A percentile compares a stretch with the other conserved stretches of the same genome.
phyloP scores from a whole-genome alignment of 92 coral and sea anemone genomes.

The Zoanthus sansibaricus region DNA sequence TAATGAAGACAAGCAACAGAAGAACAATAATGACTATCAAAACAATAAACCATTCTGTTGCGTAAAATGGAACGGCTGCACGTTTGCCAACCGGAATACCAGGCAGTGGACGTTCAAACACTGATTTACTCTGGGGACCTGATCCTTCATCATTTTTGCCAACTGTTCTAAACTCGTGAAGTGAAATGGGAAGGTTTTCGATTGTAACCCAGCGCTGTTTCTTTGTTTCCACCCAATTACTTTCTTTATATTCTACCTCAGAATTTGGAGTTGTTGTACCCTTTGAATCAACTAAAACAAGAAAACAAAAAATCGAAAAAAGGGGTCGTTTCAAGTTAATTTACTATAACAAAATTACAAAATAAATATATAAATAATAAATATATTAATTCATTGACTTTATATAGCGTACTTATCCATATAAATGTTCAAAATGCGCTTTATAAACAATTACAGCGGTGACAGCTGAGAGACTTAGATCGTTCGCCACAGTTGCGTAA shows the following conservation, averaged over 20 bases:
- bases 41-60: constrained; percentile 77
- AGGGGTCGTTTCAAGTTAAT: no score
- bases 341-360: no score
- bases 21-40: constrained; percentile 64
- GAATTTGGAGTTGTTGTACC: background rate
- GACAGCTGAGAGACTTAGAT: no score
- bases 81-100: constrained; percentile 68
- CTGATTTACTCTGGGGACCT: constrained; percentile 67
- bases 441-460: no score
- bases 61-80: constrained; percentile 58
- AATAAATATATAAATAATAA: no score
- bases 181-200: constrained; percentile 48
- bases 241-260: constrained; percentile 46
- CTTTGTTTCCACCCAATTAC: constrained; percentile 63
- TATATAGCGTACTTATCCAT: no score
- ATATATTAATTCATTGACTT: no score
- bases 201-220: constrained; percentile 61
- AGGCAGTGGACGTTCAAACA: constrained; percentile 72
- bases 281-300: constrained; percentile 25
- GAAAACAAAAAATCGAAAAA: background rate
- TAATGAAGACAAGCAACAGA: constrained; percentile 53
- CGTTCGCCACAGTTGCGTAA: no score
- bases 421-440: no score
- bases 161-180: constrained; percentile 77
- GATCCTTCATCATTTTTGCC: constrained; percentile 65